Conservation (phyloP, 2,888 invertebrate species). For the Cheilosia variabilis region DNA sequence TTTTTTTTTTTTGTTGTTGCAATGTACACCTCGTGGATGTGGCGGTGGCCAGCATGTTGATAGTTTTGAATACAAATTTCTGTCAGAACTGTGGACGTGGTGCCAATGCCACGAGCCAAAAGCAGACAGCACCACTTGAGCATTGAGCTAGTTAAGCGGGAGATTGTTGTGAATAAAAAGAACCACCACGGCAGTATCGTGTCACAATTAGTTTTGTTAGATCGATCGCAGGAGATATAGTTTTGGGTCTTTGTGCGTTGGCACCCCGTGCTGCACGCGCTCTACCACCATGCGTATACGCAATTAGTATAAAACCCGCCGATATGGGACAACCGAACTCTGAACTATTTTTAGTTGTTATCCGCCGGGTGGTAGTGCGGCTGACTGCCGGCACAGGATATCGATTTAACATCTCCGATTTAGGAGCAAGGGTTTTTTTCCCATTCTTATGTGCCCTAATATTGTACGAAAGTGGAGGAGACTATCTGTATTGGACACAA, state of each 20-base stretch:
- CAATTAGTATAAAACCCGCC: constrained; percentile 38
- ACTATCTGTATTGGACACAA: no score
- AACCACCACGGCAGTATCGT: constrained; percentile 48
- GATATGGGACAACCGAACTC: constrained; percentile 55
- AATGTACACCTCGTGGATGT: no score
- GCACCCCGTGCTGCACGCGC: constrained; percentile 52
- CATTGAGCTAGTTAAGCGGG: constrained; percentile 65
- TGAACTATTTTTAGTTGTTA: constrained; percentile 27
- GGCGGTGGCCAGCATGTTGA: constrained; percentile 63
- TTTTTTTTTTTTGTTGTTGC: constrained; percentile 3
- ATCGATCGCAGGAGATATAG: constrained; percentile 69
- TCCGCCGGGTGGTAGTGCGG: constrained; percentile 12
- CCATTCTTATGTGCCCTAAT: background rate
- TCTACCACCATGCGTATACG: constrained; percentile 8
- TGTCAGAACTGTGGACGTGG: constrained; percentile 41
- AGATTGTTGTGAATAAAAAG: constrained; percentile 54
- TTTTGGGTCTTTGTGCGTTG: constrained; percentile 51
- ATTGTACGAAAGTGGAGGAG: no score
- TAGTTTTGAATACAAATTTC: constrained; percentile 67
- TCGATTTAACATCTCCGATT: constrained; percentile 62
- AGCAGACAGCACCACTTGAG: constrained; percentile 48
- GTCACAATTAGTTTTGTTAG: constrained; percentile 71
- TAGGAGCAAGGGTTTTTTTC: constrained; percentile 23
- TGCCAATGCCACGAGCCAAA: constrained; percentile 61
- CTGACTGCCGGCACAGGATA: constrained; percentile 36